These are phyloP conservation scores for Tigriopus californicus DNA, from an alignment of 2,888 invertebrate species.

Conservation along the genomic window DNA sequence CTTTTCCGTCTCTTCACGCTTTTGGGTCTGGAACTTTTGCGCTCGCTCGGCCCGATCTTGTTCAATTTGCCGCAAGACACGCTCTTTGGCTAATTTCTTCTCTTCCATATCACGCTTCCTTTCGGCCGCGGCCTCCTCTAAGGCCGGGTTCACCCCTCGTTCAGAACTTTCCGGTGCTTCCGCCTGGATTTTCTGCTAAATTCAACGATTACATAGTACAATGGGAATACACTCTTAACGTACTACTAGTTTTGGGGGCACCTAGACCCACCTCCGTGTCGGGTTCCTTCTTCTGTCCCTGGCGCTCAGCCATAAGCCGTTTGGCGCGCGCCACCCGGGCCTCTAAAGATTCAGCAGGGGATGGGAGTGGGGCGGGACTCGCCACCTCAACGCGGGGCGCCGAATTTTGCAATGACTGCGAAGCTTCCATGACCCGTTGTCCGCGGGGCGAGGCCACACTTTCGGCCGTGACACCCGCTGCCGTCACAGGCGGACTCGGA, in stretches of 20 bases:
- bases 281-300: not conserved
- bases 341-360: not conserved
- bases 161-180: not conserved
- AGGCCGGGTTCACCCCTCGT: not conserved
- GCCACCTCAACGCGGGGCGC: not conserved
- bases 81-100: not conserved
- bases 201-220: too few species aligned
- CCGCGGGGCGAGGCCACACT: not conserved
- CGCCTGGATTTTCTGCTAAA: not conserved
- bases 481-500: too few species aligned
- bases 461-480: not conserved
- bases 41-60: conserved; percentile 13
- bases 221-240: too few species aligned
- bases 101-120: conserved; percentile 9
- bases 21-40: not conserved
- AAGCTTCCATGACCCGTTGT: not conserved
- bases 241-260: not conserved
- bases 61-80: not conserved
- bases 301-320: not conserved
- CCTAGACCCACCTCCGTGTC: not conserved
- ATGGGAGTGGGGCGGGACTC: not conserved
- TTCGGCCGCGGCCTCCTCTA: conserved; percentile 12
- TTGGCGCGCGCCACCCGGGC: conserved; percentile 1
- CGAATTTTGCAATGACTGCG: not conserved
- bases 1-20: not conserved